phyloP scores from a whole-genome alignment of 2,888 invertebrate species.

The Leptinotarsa tumamoca region DNA sequence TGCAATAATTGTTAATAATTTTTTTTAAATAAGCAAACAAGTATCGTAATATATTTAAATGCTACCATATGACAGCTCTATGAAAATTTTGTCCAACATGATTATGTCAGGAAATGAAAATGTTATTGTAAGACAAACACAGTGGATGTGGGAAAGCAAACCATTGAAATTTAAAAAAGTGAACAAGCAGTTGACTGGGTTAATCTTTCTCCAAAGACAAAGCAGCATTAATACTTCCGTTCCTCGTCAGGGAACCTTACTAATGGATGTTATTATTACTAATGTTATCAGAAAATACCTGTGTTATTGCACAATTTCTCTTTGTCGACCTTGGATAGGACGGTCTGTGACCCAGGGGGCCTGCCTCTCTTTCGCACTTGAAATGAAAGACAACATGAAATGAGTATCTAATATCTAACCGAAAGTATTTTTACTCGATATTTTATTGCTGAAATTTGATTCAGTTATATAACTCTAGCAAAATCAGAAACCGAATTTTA shows the following conservation, averaged over 20 bases:
- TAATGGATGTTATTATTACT: background rate
- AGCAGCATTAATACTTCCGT: too few species aligned
- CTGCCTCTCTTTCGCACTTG: conserved; percentile 45
- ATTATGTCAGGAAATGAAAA: too few species aligned
- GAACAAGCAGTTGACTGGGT: too few species aligned
- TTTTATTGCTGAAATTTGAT: background rate
- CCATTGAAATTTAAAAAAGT: too few species aligned
- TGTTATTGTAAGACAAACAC: too few species aligned
- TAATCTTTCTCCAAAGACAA: too few species aligned
- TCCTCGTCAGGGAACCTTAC: background rate
- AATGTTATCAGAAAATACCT: conserved; percentile 39
- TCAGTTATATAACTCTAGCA: background rate
- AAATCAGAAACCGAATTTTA: conserved; percentile 20
- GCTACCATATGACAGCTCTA: too few species aligned
- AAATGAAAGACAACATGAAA: conserved; percentile 43
- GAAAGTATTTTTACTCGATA: background rate
- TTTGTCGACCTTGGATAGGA: conserved; percentile 37
- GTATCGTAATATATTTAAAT: too few species aligned
- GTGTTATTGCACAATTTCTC: conserved; percentile 44
- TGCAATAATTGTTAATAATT: too few species aligned
- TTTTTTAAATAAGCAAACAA: too few species aligned
- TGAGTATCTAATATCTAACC: background rate
- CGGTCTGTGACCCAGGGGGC: conserved; percentile 38
- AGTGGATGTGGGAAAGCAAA: too few species aligned
- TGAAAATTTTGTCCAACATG: too few species aligned